Conservation (phyloP, 2,888 invertebrate genomes). For the Drosophila nigritarsus region DNA sequence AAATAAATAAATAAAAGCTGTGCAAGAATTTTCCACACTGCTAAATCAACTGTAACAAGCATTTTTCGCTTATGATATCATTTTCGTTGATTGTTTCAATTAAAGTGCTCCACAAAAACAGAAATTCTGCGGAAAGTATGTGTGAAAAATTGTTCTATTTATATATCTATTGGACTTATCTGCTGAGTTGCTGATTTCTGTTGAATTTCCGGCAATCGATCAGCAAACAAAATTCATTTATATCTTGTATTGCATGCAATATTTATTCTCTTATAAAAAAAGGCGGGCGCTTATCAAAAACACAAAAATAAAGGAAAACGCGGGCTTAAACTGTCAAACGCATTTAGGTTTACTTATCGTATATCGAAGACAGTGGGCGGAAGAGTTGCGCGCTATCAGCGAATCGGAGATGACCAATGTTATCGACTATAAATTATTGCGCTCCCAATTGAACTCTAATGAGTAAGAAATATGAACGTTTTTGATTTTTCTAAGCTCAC, state of each 20-base stretch:
- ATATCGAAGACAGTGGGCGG: slow-evolving; percentile 5
- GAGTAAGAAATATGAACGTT: background rate
- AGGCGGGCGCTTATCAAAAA: slow-evolving; percentile 36
- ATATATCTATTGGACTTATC: slow-evolving; percentile 46
- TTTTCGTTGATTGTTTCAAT: slow-evolving; percentile 55
- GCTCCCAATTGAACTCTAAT: background rate
- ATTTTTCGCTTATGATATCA: slow-evolving; percentile 53
- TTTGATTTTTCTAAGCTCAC: slow-evolving; percentile 2
- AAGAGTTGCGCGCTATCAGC: slow-evolving; percentile 10
- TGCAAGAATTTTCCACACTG: slow-evolving; percentile 24
- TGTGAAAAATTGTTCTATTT: slow-evolving; percentile 63
- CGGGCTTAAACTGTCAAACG: slow-evolving; percentile 57
- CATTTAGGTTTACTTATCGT: slow-evolving; percentile 37
- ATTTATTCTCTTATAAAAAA: slow-evolving; percentile 26
- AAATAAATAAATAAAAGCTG: background rate
- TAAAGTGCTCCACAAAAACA: slow-evolving; percentile 37
- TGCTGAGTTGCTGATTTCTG: slow-evolving; percentile 35
- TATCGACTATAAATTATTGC: slow-evolving; percentile 14
- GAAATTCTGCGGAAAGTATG: slow-evolving; percentile 50
- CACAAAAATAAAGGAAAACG: slow-evolving; percentile 15
- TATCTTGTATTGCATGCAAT: slow-evolving; percentile 52
- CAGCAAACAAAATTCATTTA: slow-evolving; percentile 37
- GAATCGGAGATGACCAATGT: slow-evolving; percentile 33
- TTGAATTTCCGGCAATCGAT: slow-evolving; percentile 62
- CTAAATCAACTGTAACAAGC: slow-evolving; percentile 6